Evolutionary conservation across 2,113 vertebrate genomes (phyloP).

Genomic region (Sarotherodon lohbergeri): DNA sequence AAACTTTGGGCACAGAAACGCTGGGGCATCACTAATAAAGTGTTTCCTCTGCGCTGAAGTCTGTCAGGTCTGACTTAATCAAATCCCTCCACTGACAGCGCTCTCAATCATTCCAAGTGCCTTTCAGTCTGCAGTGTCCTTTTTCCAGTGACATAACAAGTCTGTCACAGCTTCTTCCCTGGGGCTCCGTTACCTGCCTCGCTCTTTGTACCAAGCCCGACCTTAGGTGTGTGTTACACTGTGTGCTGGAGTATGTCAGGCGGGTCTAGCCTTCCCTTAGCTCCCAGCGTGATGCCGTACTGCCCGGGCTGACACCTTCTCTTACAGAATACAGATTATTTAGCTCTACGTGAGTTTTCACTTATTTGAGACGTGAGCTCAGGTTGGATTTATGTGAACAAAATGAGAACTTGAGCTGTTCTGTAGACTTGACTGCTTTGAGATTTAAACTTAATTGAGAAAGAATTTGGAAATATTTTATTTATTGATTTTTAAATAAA

Average conservation of each 20-base stretch:
- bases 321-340: neutral
- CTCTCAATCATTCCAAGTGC: slow-evolving; percentile 3
- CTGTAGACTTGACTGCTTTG: neutral
- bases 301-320: neutral
- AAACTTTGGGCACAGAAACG: neutral
- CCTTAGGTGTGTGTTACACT: neutral
- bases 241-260: neutral
- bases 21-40: neutral
- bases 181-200: slow-evolving; percentile 22
- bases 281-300: neutral
- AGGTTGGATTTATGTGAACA: neutral
- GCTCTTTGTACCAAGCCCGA: neutral
- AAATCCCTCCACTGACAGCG: neutral
- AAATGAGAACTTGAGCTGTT: neutral
- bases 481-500: neutral
- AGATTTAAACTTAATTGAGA: neutral
- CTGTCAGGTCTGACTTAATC: slow-evolving; percentile 8
- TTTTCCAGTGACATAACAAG: slow-evolving; percentile 28
- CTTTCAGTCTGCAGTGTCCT: slow-evolving; percentile 25
- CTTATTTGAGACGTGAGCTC: neutral
- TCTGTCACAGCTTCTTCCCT: slow-evolving; percentile 16
- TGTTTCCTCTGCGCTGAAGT: neutral
- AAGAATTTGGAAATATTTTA: neutral
- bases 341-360: neutral
- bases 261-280: neutral